phyloP scores from a whole-genome alignment of 2,797 vertebrate species.

The Halcyon smyrnensis region DNA sequence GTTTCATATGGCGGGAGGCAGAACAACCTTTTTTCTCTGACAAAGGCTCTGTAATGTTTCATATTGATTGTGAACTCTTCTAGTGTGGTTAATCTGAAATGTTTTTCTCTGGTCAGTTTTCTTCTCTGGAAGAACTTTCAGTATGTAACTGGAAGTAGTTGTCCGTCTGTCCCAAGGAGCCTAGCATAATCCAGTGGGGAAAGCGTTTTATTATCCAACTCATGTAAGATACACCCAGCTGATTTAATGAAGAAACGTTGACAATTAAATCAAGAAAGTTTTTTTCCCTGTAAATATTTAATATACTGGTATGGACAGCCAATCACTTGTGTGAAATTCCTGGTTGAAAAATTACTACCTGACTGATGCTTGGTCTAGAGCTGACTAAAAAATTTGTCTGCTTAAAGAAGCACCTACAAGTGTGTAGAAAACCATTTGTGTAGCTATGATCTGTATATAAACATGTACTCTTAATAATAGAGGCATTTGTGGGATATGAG shows the following conservation, averaged over 20 bases:
- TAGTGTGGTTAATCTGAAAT: constrained; percentile 41
- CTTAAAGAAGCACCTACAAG: background rate
- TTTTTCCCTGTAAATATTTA: background rate
- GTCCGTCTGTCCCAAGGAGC: constrained; percentile 18
- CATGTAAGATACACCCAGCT: constrained; percentile 32
- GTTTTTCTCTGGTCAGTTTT: constrained; percentile 65
- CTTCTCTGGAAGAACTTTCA: constrained; percentile 44
- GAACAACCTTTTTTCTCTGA: background rate
- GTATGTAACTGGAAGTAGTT: constrained; percentile 53
- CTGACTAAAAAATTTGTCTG: background rate
- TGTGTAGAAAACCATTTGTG: background rate
- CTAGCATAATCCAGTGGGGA: constrained; percentile 60
- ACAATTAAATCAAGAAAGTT: background rate
- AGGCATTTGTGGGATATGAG: background rate
- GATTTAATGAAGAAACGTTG: background rate
- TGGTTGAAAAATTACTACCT: background rate
- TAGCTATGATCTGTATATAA: background rate
- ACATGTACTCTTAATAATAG: background rate
- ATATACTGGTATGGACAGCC: background rate
- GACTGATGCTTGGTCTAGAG: background rate
- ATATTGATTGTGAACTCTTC: background rate
- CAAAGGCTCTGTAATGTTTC: background rate
- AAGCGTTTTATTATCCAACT: constrained; percentile 46
- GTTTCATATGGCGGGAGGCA: background rate
- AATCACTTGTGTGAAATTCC: background rate